These are phyloP conservation scores for Phenganax subtilis DNA, from an alignment of 92 coral and sea anemone species.

Conservation along the genomic window DNA sequence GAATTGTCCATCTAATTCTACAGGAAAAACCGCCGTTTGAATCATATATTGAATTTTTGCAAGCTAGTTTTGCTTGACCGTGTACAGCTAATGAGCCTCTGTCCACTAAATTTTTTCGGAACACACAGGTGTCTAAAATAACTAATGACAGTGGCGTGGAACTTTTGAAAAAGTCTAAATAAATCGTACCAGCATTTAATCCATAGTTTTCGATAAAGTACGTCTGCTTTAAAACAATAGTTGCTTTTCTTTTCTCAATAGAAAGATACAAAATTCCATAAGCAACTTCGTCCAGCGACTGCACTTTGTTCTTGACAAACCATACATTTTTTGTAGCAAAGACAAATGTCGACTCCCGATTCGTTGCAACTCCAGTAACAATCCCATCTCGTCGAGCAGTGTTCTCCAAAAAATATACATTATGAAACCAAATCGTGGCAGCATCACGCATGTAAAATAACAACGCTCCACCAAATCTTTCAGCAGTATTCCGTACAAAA, in stretches of 20 bases:
- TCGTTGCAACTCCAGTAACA: background rate
- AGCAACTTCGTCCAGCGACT: background rate
- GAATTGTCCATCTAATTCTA: background rate
- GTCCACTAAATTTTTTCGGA: background rate
- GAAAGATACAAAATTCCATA: background rate
- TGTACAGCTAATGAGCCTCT: background rate
- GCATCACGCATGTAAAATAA: background rate
- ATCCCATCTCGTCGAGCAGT: slow-evolving; percentile 16
- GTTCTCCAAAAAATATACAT: slow-evolving; percentile 27
- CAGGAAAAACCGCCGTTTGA: background rate
- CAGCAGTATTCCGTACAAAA: slow-evolving; percentile 13
- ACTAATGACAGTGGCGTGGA: background rate
- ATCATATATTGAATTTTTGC: background rate
- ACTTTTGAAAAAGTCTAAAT: background rate
- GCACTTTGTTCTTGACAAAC: slow-evolving; percentile 7
- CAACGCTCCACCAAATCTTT: slow-evolving; percentile 7
- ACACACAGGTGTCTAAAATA: background rate
- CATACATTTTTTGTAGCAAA: slow-evolving; percentile 18
- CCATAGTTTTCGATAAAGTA: background rate
- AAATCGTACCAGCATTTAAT: background rate
- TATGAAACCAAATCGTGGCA: background rate
- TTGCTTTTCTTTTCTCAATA: background rate
- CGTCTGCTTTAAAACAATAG: background rate
- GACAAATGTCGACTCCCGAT: background rate
- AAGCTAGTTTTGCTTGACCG: background rate